Evolutionary conservation across 2,797 vertebrate genomes (phyloP), one percentile per base, ranked within the genome.

Genomic region (Semotilus atromaculatus): DNA sequence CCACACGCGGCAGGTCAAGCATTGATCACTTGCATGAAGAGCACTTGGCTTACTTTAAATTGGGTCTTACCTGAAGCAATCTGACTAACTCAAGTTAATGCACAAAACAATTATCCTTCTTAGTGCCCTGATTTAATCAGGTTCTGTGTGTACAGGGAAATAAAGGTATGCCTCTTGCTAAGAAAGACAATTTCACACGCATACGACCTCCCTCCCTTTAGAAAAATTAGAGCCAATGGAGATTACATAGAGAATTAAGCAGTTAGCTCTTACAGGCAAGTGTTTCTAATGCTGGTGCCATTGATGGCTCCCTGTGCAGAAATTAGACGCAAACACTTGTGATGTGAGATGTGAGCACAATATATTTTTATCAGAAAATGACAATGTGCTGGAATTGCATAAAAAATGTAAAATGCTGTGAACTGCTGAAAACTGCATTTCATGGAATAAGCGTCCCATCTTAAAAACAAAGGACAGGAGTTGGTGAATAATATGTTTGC

Each of bases 111-210:
- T 88, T 86, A 84, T 81, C 67, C 79, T 84, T 76, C 85, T 86
- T 82, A 86, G 58, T n/a, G 38, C 72, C 38, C 79, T 84, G 87
- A 88, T 88, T 88, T 81, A 88, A 88, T 88, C 87, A 86, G 78
- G 19, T 18, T 66, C 21, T 75, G 72, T 86, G 84, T 84, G 76
- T 76, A 80, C 67, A 80, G 84, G 80, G 81, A 83, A 83, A 85
- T 88, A 83, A 88, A 85, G 76, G 80, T 83, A 45, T 80, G 84
- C 84, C 81, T 78, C 80, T 83, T 43, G 58, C 85, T 71, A 62
- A 80, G 67, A 68, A 19, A 74, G 84, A 80, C 81, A 81, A 84
- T 88, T 84, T 84, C 71, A 81, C 82, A 84, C 21, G 18, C 71
- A 53, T 80, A 62, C 53, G 55, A 83, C 70, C 79, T 81, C 43